phyloP scores from a whole-genome alignment of 2,888 invertebrate genomes.

The Apotomis betuletana region DNA sequence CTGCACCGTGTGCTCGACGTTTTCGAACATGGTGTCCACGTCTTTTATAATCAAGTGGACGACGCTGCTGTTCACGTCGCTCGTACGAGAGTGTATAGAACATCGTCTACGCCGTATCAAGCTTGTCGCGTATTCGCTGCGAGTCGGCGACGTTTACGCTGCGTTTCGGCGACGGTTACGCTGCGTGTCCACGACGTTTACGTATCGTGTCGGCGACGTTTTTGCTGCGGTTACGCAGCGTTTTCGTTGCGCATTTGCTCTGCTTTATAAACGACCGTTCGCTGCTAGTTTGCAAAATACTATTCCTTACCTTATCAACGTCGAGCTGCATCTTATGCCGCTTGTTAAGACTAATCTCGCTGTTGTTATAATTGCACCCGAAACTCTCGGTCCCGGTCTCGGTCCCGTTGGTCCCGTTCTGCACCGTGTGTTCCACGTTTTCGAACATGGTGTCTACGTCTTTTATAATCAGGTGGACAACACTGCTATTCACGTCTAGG shows the following conservation, averaged over 20 bases:
- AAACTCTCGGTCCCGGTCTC: conserved; percentile 72
- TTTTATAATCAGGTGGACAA: conserved; percentile 88
- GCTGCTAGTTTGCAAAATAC: no score
- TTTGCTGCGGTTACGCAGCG: no score
- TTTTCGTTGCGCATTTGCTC: not conserved
- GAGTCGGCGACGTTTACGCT: no score
- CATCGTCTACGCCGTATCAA: no score
- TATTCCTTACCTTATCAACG: conserved; percentile 71
- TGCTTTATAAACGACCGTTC: no score
- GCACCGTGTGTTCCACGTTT: conserved; percentile 83
- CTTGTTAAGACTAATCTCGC: conserved; percentile 69
- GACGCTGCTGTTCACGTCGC: conserved; percentile 86
- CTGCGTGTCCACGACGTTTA: no score
- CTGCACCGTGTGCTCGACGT: conserved; percentile 79
- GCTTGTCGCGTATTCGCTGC: no score
- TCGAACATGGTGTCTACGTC: conserved; percentile 93
- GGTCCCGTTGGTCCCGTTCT: conserved; percentile 61
- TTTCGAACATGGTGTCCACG: conserved; percentile 93
- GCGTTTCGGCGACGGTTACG: no score
- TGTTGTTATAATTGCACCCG: conserved; percentile 73
- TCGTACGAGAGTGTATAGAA: no score
- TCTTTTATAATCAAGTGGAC: conserved; percentile 89
- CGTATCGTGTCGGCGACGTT: conserved; percentile 50
- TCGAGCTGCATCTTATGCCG: conserved; percentile 79
- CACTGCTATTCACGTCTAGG: conserved; percentile 88